Evolutionary conservation across 2,113 vertebrate genomes (phyloP).

Genomic region (Notothenia coriiceps): DNA sequence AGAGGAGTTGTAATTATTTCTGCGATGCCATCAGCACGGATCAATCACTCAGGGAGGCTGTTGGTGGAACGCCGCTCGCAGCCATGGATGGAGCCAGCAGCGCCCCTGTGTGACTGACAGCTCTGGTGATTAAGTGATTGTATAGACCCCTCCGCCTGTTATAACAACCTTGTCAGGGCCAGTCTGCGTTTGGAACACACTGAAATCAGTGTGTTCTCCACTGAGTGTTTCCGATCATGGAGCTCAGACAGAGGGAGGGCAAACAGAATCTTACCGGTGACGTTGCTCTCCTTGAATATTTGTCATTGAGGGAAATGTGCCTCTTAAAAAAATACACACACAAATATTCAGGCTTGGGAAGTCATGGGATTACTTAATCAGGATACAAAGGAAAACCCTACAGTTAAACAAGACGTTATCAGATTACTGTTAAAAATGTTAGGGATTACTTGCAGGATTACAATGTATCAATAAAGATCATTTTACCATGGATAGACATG

Average conservation of each 20-base stretch:
- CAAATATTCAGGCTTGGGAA: neutral
- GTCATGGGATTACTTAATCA: no score
- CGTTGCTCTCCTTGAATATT: constrained; percentile 35
- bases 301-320: constrained; percentile 6
- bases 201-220: constrained; percentile 94
- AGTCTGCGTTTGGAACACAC: constrained; percentile 90
- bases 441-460: no score
- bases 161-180: constrained; percentile 98
- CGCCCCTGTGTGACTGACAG: constrained; percentile 95
- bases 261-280: constrained; percentile 46
- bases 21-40: constrained; percentile 96
- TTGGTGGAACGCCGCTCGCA: constrained; percentile 91
- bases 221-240: constrained; percentile 88
- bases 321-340: constrained; percentile 23
- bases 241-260: constrained; percentile 62
- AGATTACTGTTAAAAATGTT: no score
- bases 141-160: constrained; percentile 94
- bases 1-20: constrained; percentile 96
- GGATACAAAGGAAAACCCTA: no score
- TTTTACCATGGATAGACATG: no score
- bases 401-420: no score
- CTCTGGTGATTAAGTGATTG: constrained; percentile 99
- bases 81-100: constrained; percentile 87
- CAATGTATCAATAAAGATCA: no score
- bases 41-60: constrained; percentile 92